Base-by-base conservation (phyloP, 2,888 invertebrate genomes). In the Nymphalis urticae region DNA sequence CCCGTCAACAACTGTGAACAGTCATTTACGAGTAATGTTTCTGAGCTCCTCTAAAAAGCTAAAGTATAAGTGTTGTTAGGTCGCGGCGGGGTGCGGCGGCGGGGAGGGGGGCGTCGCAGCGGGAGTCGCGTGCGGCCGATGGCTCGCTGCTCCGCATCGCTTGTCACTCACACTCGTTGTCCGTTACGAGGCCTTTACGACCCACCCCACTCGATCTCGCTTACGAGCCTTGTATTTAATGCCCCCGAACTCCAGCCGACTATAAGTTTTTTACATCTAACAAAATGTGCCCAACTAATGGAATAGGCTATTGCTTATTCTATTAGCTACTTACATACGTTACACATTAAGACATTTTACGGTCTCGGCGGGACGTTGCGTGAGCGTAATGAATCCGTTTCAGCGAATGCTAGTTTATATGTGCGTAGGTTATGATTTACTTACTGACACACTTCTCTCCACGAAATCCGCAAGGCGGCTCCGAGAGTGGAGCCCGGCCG, bases 371-470 rank as follows among this genome's bases (percentile, higher is more conserved):
- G 58, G 27, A 63, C 16, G 47, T 63, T 24, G 53, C 24, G 32
- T 56, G 17, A 36, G 58, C 19, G 13, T 58, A 42, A 58, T 58
- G 58, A 58, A 58, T 2, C 32, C 19, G 54, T 21, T 42, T 19
- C 58, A 13, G 27, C n/a, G 10, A 58, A 58, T 13, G 10, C 13
- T 58, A 21, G 62, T 36, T 9, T 56, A 32, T 56, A 7, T 8
- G 32, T 32, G 27, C 19, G 42, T 56, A 60, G 42, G 16, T 60
- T 32, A 48, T 58, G 48, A 68, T 73, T 62, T 78, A 95, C 96
- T 95, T 93, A 97, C 97, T 96, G 82, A 96, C 96, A 86, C 98
- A 98, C 85, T 96, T 96, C 90, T 98, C 97, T 65, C 96, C 97
- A 48, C 95, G 93, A 86, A 97, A 98, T n/a, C 98, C 98, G 86